These are phyloP conservation scores for Halictus rubicundus DNA, from an alignment of 1,140 invertebrate genomes.

Conservation along the genomic window DNA sequence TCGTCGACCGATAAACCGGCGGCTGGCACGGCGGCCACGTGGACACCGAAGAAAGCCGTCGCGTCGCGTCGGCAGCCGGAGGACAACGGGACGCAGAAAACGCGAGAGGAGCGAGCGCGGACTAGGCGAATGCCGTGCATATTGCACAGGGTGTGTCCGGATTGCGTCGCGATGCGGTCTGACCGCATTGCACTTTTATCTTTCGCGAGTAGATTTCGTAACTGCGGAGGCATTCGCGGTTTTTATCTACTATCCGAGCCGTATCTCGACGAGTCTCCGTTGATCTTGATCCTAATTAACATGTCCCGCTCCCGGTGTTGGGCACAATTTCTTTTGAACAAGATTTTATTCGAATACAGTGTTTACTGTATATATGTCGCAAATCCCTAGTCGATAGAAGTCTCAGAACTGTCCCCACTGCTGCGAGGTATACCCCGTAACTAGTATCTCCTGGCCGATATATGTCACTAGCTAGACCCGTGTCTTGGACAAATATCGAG, in stretches of 20 bases:
- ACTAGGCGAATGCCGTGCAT: slow-evolving; percentile 11
- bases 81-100: neutral
- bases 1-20: slow-evolving; percentile 45
- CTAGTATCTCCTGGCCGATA: too few species aligned
- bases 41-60: neutral
- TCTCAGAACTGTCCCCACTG: too few species aligned
- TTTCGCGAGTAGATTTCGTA: slow-evolving; percentile 27
- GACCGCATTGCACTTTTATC: slow-evolving; percentile 46
- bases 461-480: too few species aligned
- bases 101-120: neutral
- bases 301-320: too few species aligned
- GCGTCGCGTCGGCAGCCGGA: too few species aligned
- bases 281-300: neutral
- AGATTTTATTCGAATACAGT: too few species aligned
- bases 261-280: neutral
- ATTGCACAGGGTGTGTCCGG: slow-evolving; percentile 32
- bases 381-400: too few species aligned
- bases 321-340: too few species aligned
- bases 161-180: slow-evolving; percentile 37
- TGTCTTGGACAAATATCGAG: too few species aligned
- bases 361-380: too few species aligned
- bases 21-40: slow-evolving; percentile 25
- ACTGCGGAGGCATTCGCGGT: neutral
- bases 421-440: too few species aligned
- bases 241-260: neutral